phyloP scores from a whole-genome alignment of 1,140 invertebrate species.

The Tyrophagus putrescentiae region DNA sequence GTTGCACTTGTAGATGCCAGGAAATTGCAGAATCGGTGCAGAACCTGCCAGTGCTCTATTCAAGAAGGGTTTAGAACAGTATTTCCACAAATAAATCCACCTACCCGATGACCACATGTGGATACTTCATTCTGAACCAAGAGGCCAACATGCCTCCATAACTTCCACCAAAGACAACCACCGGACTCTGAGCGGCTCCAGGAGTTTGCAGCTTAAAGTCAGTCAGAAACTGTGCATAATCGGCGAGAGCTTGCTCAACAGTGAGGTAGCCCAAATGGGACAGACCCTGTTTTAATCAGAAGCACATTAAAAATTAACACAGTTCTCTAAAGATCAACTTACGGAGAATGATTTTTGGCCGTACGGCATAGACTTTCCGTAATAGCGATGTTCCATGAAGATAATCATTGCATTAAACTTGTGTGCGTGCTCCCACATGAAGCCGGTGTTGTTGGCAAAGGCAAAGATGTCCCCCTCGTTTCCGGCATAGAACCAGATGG shows the following conservation, averaged over 20 bases:
- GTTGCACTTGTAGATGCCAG: conserved; percentile 58
- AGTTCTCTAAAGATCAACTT: conserved; percentile 20
- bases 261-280: conserved; percentile 68
- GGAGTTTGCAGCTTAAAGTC: conserved; percentile 41
- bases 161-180: conserved; percentile 78
- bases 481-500: conserved; percentile 92
- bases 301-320: conserved; percentile 12
- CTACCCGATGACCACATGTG: conserved; percentile 60
- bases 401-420: conserved; percentile 64
- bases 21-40: conserved; percentile 82
- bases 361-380: conserved; percentile 76
- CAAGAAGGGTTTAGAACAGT: conserved; percentile 4
- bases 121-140: conserved; percentile 92
- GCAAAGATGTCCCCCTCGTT: conserved; percentile 84
- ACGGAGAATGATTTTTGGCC: conserved; percentile 53
- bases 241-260: conserved; percentile 78
- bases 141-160: conserved; percentile 80
- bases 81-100: background rate
- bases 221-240: conserved; percentile 67
- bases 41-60: conserved; percentile 77
- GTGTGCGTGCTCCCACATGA: conserved; percentile 73
- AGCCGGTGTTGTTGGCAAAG: conserved; percentile 85
- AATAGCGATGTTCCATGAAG: conserved; percentile 92
- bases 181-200: conserved; percentile 43
- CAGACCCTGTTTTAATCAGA: conserved; percentile 36